Conservation (phyloP, 2,797 vertebrate genomes). For the Platyrinchus mystaceus region DNA sequence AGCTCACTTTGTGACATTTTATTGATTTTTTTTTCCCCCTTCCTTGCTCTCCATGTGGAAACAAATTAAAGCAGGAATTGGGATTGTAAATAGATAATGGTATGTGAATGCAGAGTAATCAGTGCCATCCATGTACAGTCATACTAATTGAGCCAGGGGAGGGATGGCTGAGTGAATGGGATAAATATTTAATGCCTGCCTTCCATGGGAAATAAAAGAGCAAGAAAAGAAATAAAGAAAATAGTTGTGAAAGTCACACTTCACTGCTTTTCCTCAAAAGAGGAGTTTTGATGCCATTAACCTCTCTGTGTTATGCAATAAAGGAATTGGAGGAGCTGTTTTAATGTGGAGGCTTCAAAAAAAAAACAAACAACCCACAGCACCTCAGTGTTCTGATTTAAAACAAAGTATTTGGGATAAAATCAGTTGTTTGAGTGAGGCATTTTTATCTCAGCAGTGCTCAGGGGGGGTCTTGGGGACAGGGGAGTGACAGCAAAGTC, state of each 20-base stretch:
- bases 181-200: slow-evolving; percentile 45
- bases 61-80: slow-evolving; percentile 32
- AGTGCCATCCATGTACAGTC: not conserved
- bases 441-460: not conserved
- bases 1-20: not conserved
- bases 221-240: not conserved
- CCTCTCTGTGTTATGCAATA: not conserved
- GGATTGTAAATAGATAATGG: slow-evolving; percentile 60
- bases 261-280: not conserved
- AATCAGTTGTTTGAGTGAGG: not conserved
- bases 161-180: not conserved
- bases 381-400: not conserved
- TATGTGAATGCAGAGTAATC: slow-evolving; percentile 44
- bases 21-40: not conserved
- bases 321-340: not conserved
- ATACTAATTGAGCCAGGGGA: slow-evolving; percentile 49
- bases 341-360: not conserved
- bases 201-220: not conserved
- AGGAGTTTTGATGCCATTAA: not conserved
- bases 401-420: not conserved
- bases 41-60: not conserved
- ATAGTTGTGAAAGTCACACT: not conserved
- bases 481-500: not conserved
- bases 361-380: not conserved
- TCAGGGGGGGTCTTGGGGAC: not conserved